These are phyloP conservation scores for Choristoneura fumiferana DNA, from an alignment of 1,140 invertebrate genomes.

Conservation along the genomic window DNA sequence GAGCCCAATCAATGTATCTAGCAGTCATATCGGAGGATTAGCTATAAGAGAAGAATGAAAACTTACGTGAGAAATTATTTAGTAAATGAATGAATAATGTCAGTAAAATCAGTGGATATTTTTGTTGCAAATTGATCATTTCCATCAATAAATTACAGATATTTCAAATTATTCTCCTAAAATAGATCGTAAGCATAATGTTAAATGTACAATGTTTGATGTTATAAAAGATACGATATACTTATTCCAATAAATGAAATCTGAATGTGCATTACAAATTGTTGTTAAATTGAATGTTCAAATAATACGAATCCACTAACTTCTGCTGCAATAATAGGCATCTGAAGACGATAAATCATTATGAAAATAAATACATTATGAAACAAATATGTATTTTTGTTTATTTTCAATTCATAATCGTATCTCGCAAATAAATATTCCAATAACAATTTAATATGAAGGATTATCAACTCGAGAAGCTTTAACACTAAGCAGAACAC, in stretches of 20 bases:
- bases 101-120: too few relatives aligned
- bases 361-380: slow-evolving; percentile 16
- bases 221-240: slow-evolving; percentile 12
- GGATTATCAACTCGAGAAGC: too few relatives aligned
- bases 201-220: slow-evolving; percentile 12
- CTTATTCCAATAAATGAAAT: slow-evolving; percentile 5
- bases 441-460: too few relatives aligned
- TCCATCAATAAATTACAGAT: slow-evolving; percentile 1
- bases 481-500: too few relatives aligned
- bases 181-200: slow-evolving; percentile 11
- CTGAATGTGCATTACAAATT: slow-evolving; percentile 16
- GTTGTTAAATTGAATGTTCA: slow-evolving; percentile 15
- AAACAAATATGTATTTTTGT: background rate
- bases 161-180: slow-evolving; percentile 9
- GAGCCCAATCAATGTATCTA: slow-evolving; percentile 42
- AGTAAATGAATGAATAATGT: too few relatives aligned
- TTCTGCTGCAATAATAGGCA: slow-evolving; percentile 12
- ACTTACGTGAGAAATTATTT: too few relatives aligned
- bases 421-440: too few relatives aligned
- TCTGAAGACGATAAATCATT: slow-evolving; percentile 9
- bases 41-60: too few relatives aligned
- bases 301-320: slow-evolving; percentile 1
- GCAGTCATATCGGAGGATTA: slow-evolving; percentile 3
- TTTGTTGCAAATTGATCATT: too few relatives aligned
- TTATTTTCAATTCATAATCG: too few relatives aligned